A percentile compares a stretch with the other conserved stretches of the same genome.
phyloP scores from a whole-genome alignment of 2,888 invertebrate genomes.

The Scaeva pyrastri region DNA sequence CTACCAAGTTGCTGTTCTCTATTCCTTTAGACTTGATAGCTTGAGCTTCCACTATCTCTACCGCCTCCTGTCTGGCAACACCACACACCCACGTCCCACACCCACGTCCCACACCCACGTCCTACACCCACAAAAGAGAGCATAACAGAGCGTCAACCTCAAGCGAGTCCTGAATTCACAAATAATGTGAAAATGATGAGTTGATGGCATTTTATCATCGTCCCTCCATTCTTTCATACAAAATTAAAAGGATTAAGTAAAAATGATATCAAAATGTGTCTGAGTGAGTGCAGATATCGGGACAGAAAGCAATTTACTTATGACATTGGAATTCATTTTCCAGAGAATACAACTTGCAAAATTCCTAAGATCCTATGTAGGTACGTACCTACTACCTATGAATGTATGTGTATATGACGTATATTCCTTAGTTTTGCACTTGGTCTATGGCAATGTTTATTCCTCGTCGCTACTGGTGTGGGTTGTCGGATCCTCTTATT shows the following conservation, averaged over 20 bases:
- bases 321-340: constrained; percentile 61
- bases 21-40: constrained; percentile 63
- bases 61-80: background rate
- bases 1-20: constrained; percentile 62
- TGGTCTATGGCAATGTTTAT: constrained; percentile 49
- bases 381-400: too few relatives aligned
- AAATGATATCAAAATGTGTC: constrained; percentile 67
- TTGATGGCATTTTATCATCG: constrained; percentile 71
- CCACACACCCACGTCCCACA: too few relatives aligned
- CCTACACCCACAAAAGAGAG: background rate
- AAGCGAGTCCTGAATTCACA: constrained; percentile 54
- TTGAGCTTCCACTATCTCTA: constrained; percentile 54
- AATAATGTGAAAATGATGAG: constrained; percentile 70
- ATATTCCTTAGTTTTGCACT: constrained; percentile 37
- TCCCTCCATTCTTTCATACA: constrained; percentile 47
- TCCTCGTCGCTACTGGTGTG: constrained; percentile 5
- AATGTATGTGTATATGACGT: too few relatives aligned
- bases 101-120: too few relatives aligned
- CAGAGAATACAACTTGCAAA: constrained; percentile 42
- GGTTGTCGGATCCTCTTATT: background rate
- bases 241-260: constrained; percentile 74
- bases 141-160: constrained; percentile 21
- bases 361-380: constrained; percentile 55
- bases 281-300: constrained; percentile 69
- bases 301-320: constrained; percentile 69